Evolutionary conservation across 2,113 vertebrate genomes (phyloP).

Genomic region (Macquaria ambigua): DNA sequence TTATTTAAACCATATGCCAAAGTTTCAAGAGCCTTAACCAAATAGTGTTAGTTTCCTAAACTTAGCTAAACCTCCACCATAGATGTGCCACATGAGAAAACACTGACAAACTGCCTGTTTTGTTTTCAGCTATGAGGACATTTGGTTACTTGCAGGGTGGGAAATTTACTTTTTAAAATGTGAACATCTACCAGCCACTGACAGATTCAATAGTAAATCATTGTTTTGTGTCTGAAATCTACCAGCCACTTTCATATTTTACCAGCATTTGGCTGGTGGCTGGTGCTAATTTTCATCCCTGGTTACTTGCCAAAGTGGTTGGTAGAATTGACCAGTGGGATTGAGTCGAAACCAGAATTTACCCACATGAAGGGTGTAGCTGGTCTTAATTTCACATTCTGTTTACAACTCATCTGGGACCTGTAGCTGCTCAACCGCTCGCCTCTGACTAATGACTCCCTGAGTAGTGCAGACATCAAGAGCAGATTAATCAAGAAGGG

Average conservation of each 20-base stretch:
- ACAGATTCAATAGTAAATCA: too few species aligned
- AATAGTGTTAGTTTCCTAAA: too few species aligned
- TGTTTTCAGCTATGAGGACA: background rate
- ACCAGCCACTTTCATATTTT: too few species aligned
- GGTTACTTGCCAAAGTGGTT: background rate
- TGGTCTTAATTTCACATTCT: slow-evolving; percentile 32
- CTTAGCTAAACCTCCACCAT: background rate
- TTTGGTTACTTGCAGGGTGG: background rate
- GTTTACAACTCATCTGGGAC: slow-evolving; percentile 32
- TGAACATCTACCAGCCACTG: too few species aligned
- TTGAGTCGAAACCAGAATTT: background rate
- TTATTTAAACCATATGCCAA: background rate
- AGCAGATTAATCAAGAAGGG: slow-evolving; percentile 28
- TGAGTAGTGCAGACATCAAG: slow-evolving; percentile 10
- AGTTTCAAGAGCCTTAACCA: background rate
- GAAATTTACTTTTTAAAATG: too few species aligned
- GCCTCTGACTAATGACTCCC: slow-evolving; percentile 55
- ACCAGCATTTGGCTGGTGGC: too few species aligned
- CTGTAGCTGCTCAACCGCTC: slow-evolving; percentile 34
- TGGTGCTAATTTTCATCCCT: background rate
- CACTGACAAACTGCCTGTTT: background rate
- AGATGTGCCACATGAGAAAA: background rate
- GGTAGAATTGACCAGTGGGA: background rate
- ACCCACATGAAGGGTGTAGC: background rate
- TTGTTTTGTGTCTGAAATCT: too few species aligned